phyloP scores from a whole-genome alignment of 2,113 vertebrate genomes.

The Eulacestoma nigropectus region DNA sequence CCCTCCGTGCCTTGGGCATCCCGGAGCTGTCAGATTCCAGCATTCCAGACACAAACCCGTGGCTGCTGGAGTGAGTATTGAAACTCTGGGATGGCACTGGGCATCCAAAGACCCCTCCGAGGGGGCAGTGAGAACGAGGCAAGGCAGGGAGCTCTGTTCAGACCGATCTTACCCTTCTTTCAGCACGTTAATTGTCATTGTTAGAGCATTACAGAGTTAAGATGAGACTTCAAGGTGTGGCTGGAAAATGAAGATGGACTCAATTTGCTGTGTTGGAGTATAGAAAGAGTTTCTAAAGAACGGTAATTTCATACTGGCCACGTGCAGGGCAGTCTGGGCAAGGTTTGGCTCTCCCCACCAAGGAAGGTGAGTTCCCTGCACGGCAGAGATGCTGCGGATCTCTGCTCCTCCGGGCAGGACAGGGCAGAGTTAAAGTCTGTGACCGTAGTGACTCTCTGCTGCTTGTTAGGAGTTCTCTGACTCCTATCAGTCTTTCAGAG shows the following conservation, averaged over 20 bases:
- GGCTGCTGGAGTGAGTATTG: accelerated
- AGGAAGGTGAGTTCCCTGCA: accelerated
- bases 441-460: background rate
- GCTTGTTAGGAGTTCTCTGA: background rate
- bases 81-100: background rate
- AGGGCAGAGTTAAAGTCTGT: background rate
- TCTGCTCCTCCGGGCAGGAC: background rate
- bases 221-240: accelerated
- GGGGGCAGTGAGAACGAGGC: accelerated
- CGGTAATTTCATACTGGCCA: accelerated
- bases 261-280: background rate
- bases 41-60: accelerated
- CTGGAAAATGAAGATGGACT: background rate
- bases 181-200: accelerated
- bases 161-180: accelerated
- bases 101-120: background rate
- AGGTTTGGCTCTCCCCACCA: accelerated
- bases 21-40: background rate
- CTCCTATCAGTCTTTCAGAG: too few species aligned
- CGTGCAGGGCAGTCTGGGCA: background rate
- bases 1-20: background rate
- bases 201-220: background rate
- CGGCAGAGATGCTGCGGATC: background rate
- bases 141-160: background rate
- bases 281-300: accelerated